A percentile compares a stretch with the other conserved stretches of the same genome.
Conservation (phyloP, 2,113 vertebrate genomes). For the Leptobrachium leishanense region DNA sequence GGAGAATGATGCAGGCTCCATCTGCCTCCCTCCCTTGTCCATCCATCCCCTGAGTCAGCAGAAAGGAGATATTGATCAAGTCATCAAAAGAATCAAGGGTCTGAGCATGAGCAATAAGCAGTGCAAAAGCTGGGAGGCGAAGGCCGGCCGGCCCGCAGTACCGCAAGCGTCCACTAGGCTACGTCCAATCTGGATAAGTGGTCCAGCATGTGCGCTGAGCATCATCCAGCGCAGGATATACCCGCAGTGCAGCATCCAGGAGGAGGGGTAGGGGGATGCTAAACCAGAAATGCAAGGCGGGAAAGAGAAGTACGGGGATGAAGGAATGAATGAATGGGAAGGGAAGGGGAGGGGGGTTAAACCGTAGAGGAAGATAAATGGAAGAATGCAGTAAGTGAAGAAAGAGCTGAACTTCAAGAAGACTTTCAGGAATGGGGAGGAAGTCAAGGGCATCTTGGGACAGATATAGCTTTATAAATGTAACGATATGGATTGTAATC, state of each 20-base stretch:
- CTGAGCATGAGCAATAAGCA: constrained; percentile 11
- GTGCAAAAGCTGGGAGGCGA: background rate
- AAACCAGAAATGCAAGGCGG: background rate
- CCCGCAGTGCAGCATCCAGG: constrained; percentile 41
- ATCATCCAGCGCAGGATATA: constrained; percentile 26
- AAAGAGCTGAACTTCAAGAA: background rate
- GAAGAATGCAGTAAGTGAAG: background rate
- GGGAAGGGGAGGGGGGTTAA: background rate
- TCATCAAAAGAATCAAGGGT: constrained; percentile 2
- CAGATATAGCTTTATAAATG: too few species aligned
- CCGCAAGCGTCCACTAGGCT: constrained; percentile 7
- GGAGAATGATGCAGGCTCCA: constrained; percentile 5
- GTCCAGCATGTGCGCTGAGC: constrained; percentile 15
- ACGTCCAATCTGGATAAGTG: constrained; percentile 21
- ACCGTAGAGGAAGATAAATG: background rate
- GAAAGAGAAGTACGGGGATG: background rate
- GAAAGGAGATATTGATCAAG: constrained; percentile 31
- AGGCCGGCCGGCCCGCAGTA: background rate
- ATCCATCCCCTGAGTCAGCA: constrained; percentile 25
- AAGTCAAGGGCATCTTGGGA: too few species aligned
- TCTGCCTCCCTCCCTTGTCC: background rate
- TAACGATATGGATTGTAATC: too few species aligned
- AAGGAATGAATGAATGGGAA: background rate
- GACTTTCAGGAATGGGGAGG: background rate
- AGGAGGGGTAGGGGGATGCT: background rate